Evolutionary conservation across 2,113 vertebrate species (phyloP).

Genomic region (Ploceus nigricollis): DNA sequence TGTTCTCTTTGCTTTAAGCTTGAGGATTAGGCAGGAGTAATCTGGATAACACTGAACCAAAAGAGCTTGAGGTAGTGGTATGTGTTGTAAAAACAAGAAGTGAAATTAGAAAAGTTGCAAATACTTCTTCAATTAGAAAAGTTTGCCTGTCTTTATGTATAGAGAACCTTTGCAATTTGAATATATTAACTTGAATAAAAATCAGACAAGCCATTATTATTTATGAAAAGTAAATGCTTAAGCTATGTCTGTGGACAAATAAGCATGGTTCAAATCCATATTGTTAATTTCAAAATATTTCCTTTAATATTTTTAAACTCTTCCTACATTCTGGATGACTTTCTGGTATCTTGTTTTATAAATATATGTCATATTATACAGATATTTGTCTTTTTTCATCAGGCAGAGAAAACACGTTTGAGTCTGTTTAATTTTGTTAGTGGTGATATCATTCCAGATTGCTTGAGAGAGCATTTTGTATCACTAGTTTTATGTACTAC

Average conservation of each 20-base stretch:
- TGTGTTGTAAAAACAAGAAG: background rate
- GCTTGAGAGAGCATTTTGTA: background rate
- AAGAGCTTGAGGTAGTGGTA: background rate
- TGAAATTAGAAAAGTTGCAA: background rate
- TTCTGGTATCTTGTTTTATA: background rate
- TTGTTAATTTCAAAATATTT: background rate
- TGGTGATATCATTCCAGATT: background rate
- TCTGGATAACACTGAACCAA: background rate
- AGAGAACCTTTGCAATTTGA: background rate
- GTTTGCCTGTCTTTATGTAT: background rate
- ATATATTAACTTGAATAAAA: background rate
- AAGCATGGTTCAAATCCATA: background rate
- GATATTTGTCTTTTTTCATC: background rate
- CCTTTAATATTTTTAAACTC: background rate
- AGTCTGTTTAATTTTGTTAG: background rate
- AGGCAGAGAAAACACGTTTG: background rate
- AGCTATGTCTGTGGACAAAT: background rate
- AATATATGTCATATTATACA: background rate
- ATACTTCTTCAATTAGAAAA: background rate
- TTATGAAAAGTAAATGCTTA: slow-evolving; percentile 6
- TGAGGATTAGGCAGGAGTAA: background rate
- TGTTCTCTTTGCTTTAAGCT: background rate
- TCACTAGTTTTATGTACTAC: background rate
- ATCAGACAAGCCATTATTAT: background rate
- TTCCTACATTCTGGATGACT: background rate